Conservation (phyloP, 2,113 vertebrate species). For the Plotosus lineatus region DNA sequence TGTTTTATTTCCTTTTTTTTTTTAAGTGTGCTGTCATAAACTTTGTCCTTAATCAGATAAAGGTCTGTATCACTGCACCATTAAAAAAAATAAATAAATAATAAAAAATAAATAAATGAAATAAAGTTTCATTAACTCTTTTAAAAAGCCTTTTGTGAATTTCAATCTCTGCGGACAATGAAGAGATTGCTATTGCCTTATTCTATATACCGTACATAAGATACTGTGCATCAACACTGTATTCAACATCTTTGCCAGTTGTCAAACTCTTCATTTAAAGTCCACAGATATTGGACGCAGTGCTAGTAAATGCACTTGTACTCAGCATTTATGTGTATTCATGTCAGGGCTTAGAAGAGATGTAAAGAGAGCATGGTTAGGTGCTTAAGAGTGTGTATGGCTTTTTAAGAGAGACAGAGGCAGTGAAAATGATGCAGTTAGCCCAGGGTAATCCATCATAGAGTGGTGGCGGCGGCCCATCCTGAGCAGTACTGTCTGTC, state of each 20-base stretch:
- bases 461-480: constrained; percentile 58
- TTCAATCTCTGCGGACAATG: too few species aligned
- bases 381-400: constrained; percentile 30
- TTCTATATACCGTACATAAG: too few species aligned
- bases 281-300: neutral
- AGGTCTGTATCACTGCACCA: neutral
- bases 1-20: too few species aligned
- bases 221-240: neutral
- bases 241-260: neutral
- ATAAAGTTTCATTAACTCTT: too few species aligned
- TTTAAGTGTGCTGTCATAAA: neutral
- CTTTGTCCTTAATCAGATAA: neutral
- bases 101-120: too few species aligned
- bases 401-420: constrained; percentile 9
- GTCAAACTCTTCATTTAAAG: neutral
- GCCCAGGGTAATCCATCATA: constrained; percentile 68
- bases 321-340: constrained; percentile 23
- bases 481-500: constrained; percentile 53
- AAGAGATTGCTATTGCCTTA: too few species aligned
- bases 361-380: neutral
- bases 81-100: too few species aligned
- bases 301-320: neutral
- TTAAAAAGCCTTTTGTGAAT: too few species aligned
- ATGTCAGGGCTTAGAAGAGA: too few species aligned
- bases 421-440: constrained; percentile 54